A percentile compares a stretch with the other conserved stretches of the same genome.
Conservation (phyloP, 2,888 invertebrate species). For the Malthinus flaveolus region DNA sequence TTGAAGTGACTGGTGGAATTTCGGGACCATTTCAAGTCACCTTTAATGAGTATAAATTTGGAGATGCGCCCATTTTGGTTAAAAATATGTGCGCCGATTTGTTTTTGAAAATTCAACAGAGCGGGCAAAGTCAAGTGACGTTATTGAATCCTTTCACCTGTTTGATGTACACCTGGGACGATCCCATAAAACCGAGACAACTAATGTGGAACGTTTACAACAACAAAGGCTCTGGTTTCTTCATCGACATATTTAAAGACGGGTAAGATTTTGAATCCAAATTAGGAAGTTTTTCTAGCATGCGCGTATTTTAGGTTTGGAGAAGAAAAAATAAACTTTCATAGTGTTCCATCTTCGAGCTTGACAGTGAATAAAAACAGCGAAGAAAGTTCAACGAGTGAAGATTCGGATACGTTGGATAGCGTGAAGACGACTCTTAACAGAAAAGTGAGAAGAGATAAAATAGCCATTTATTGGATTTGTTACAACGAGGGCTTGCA, state of each 20-base stretch:
- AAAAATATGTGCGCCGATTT: conserved; percentile 84
- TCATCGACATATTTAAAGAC: conserved; percentile 73
- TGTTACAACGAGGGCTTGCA: conserved; percentile 77
- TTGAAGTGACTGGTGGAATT: conserved; percentile 74
- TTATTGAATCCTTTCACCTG: conserved; percentile 76
- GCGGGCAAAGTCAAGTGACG: conserved; percentile 65
- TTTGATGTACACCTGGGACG: conserved; percentile 83
- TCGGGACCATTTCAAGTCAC: conserved; percentile 74
- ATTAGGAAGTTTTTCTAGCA: background rate
- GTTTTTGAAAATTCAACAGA: conserved; percentile 78
- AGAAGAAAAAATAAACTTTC: conserved; percentile 73
- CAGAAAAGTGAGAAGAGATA: conserved; percentile 72
- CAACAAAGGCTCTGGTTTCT: conserved; percentile 72
- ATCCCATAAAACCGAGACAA: conserved; percentile 72
- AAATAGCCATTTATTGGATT: conserved; percentile 79
- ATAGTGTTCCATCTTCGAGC: conserved; percentile 63
- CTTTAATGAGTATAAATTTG: conserved; percentile 72
- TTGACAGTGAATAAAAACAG: conserved; percentile 54
- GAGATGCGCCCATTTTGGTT: conserved; percentile 81
- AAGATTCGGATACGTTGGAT: conserved; percentile 57
- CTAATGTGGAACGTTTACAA: conserved; percentile 84
- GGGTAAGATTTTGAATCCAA: conserved; percentile 50
- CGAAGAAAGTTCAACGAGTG: conserved; percentile 59
- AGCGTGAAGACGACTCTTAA: conserved; percentile 51
- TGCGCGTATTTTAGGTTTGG: conserved; percentile 65